Conservation (phyloP, 1,140 invertebrate species). For the Mercenaria mercenaria region DNA sequence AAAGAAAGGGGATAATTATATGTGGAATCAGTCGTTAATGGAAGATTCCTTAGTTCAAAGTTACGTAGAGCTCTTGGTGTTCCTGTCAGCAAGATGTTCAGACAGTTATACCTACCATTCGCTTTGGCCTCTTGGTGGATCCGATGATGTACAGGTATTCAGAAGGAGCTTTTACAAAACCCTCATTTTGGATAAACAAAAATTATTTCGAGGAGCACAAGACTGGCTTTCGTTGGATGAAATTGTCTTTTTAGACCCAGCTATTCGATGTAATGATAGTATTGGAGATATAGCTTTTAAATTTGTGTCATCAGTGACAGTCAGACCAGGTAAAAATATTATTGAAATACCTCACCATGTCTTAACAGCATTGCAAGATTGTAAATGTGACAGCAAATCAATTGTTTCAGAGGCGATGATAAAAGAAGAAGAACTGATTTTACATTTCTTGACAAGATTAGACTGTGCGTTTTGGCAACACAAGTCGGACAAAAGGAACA, state of each 20-base stretch:
- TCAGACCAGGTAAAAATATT: background rate
- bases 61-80: slow-evolving; percentile 12
- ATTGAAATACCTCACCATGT: slow-evolving; percentile 14
- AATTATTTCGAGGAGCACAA: background rate
- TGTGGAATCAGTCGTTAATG: slow-evolving; percentile 35
- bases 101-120: background rate
- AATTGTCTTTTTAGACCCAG: slow-evolving; percentile 28
- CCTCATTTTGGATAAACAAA: background rate
- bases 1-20: background rate
- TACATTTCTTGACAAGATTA: slow-evolving; percentile 11
- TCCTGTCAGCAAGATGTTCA: background rate
- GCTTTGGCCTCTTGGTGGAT: slow-evolving; percentile 33
- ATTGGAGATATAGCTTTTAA: slow-evolving; percentile 21
- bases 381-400: background rate
- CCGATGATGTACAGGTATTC: background rate
- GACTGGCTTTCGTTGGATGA: slow-evolving; percentile 33
- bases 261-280: background rate
- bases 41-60: slow-evolving; percentile 32
- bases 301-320: background rate
- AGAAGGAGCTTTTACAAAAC: background rate
- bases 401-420: slow-evolving; percentile 9
- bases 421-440: slow-evolving; percentile 1
- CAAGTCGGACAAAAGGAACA: slow-evolving; percentile 4
- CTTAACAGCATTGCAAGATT: background rate
- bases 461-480: slow-evolving; percentile 9